Evolutionary conservation across 2,113 vertebrate genomes (phyloP).

Genomic region (Rhinoderma darwinii): DNA sequence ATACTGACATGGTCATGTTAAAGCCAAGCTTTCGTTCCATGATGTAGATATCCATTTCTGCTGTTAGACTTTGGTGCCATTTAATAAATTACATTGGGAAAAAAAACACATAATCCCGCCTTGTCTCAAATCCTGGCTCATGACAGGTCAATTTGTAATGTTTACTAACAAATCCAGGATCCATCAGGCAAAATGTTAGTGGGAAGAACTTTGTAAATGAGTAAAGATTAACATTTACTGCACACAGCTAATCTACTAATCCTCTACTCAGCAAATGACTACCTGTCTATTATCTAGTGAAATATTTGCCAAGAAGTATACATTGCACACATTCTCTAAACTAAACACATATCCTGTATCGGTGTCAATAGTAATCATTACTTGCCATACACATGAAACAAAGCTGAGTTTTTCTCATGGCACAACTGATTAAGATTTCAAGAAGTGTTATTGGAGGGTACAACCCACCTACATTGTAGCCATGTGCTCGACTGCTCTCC

Average conservation of each 20-base stretch:
- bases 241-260: neutral
- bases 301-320: no score
- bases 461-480: no score
- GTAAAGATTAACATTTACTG: neutral
- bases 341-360: no score
- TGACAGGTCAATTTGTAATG: neutral
- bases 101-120: neutral
- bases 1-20: constrained; percentile 70
- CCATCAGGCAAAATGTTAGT: neutral
- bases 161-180: neutral
- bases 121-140: neutral
- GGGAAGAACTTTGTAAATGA: neutral
- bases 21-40: constrained; percentile 52
- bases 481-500: no score
- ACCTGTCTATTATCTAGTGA: no score
- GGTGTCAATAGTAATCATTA: no score
- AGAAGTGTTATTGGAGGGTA: no score
- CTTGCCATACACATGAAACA: no score
- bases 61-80: neutral
- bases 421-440: no score
- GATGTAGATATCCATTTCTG: neutral
- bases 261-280: no score
- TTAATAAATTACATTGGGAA: neutral
- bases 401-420: no score
- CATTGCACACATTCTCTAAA: no score